phyloP scores from a whole-genome alignment of 1,140 invertebrate genomes.

The Chelonus insularis region DNA sequence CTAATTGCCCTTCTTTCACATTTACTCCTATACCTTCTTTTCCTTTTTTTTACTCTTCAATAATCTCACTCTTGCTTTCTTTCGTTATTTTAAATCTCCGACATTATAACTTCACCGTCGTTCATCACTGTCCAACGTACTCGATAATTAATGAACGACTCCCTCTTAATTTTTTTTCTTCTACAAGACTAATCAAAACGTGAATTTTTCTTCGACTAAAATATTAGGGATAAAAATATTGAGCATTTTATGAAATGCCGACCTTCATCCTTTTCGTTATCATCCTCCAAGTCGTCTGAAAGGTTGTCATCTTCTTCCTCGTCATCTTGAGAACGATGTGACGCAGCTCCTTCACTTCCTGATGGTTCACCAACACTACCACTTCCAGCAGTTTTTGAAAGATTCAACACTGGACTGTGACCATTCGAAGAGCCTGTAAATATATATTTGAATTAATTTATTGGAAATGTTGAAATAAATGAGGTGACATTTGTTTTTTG shows the following conservation, averaged over 20 bases:
- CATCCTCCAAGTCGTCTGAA: conserved; percentile 77
- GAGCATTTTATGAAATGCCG: conserved; percentile 32
- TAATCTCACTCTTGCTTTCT: conserved; percentile 18
- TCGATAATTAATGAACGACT: conserved; percentile 35
- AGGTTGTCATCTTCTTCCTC: conserved; percentile 78
- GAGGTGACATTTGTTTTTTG: too few relatives aligned
- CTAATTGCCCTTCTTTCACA: conserved; percentile 7
- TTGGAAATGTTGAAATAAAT: too few relatives aligned
- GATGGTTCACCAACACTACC: conserved; percentile 68
- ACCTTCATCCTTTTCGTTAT: conserved; percentile 86
- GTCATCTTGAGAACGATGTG: conserved; percentile 67
- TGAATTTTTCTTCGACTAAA: not conserved
- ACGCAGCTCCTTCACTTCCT: conserved; percentile 66
- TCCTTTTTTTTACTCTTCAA: not conserved
- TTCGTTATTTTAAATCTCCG: conserved; percentile 30
- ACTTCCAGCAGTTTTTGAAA: conserved; percentile 81
- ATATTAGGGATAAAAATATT: not conserved
- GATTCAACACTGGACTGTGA: conserved; percentile 86
- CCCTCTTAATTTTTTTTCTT: conserved; percentile 19
- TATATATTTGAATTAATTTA: too few relatives aligned
- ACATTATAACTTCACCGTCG: conserved; percentile 31
- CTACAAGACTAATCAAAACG: not conserved
- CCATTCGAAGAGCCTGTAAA: conserved; percentile 80
- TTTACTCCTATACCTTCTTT: not conserved
- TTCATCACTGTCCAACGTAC: conserved; percentile 33